These are phyloP conservation scores for Rhea pennata DNA, from an alignment of 2,113 vertebrate species.

Conservation along the genomic window DNA sequence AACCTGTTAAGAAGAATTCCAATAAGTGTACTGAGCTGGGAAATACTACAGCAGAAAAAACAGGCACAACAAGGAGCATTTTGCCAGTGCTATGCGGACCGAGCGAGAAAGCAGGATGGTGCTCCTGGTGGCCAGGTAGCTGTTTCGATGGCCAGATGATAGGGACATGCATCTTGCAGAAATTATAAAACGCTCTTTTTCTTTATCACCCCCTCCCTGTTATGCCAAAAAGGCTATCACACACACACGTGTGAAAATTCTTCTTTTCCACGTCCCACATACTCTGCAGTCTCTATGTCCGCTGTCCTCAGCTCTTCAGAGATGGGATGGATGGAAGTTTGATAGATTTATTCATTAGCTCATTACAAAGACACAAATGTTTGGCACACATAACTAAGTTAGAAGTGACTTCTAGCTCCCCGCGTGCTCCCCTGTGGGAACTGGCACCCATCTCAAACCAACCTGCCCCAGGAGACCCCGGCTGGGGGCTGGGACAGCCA, in stretches of 20 bases:
- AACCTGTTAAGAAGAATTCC: neutral
- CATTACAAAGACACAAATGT: neutral
- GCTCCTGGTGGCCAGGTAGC: neutral
- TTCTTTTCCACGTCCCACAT: neutral
- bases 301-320: neutral
- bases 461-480: neutral
- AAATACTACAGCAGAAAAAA: neutral
- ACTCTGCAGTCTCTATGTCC: neutral
- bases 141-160: neutral
- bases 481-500: accelerated
- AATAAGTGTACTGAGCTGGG: neutral
- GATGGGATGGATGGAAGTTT: neutral
- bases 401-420: neutral
- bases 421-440: neutral
- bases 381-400: accelerated
- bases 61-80: neutral
- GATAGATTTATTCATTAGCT: neutral
- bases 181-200: neutral
- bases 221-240: neutral
- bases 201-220: neutral
- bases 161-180: neutral
- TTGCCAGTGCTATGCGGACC: neutral
- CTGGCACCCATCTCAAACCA: neutral
- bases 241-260: neutral
- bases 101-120: neutral